Percentiles rank a stretch among this genome's conserved stretches.
phyloP scores from a whole-genome alignment of 2,888 invertebrate species.

The Scaeva pyrastri region DNA sequence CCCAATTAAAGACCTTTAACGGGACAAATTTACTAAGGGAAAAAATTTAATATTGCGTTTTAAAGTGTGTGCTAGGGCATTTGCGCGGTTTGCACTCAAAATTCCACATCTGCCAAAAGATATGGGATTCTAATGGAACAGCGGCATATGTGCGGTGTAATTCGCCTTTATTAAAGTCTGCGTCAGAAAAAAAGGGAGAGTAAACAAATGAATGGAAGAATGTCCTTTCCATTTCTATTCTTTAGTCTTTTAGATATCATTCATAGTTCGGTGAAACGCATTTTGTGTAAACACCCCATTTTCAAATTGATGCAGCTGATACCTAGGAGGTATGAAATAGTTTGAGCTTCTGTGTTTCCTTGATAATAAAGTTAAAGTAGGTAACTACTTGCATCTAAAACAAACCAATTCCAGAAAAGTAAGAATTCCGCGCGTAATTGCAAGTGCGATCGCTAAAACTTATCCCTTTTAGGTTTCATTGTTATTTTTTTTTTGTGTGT shows the following conservation, averaged over 20 bases:
- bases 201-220: constrained; percentile 54
- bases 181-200: constrained; percentile 36
- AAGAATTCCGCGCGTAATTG: constrained; percentile 17
- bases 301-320: constrained; percentile 50
- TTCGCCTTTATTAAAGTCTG: constrained; percentile 28
- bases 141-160: constrained; percentile 63
- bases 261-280: constrained; percentile 20
- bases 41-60: constrained; percentile 51
- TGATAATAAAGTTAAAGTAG: background rate
- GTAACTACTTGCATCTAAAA: constrained; percentile 19
- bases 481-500: background rate
- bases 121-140: constrained; percentile 51
- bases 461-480: constrained; percentile 19
- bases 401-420: constrained; percentile 16
- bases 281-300: constrained; percentile 12
- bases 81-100: constrained; percentile 55
- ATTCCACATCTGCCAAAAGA: constrained; percentile 71
- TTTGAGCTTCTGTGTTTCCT: background rate
- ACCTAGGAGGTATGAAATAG: background rate
- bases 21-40: constrained; percentile 18
- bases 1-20: background rate
- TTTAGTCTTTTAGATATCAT: constrained; percentile 3
- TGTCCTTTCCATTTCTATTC: constrained; percentile 26
- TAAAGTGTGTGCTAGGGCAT: constrained; percentile 51
- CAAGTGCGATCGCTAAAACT: constrained; percentile 38